Conservation (phyloP, 1,140 invertebrate genomes). For the Hyposmocoma kahamanoa region DNA sequence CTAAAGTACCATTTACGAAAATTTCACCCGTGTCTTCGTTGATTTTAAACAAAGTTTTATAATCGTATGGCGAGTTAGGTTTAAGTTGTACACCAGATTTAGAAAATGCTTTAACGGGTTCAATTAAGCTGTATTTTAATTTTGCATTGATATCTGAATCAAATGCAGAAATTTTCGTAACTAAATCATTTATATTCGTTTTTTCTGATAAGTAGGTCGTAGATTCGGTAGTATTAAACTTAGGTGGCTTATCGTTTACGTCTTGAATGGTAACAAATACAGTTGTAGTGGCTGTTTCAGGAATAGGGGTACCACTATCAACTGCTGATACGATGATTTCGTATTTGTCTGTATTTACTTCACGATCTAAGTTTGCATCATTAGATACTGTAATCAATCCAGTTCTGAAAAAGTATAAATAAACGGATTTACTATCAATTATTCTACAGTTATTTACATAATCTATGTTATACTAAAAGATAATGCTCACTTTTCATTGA, state of each 20-base stretch:
- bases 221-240: conserved; percentile 79
- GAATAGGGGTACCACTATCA: conserved; percentile 82
- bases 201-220: conserved; percentile 81
- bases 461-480: conserved; percentile 9
- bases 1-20: conserved; percentile 79
- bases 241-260: conserved; percentile 89
- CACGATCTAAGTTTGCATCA: conserved; percentile 83
- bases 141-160: conserved; percentile 82
- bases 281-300: conserved; percentile 83
- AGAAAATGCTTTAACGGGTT: conserved; percentile 81
- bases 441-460: background rate
- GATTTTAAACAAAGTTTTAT: conserved; percentile 81
- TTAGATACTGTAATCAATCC: conserved; percentile 84
- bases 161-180: conserved; percentile 78
- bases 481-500: conserved; percentile 78
- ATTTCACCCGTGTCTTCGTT: conserved; percentile 82
- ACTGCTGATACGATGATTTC: conserved; percentile 82
- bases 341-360: conserved; percentile 79
- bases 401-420: conserved; percentile 67
- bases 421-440: no score
- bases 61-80: conserved; percentile 76
- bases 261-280: conserved; percentile 83
- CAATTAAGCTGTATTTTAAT: conserved; percentile 80
- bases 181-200: conserved; percentile 77
- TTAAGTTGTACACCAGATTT: conserved; percentile 83